Conservation (phyloP, 2,888 invertebrate genomes). For the Xanthorhoe spadicearia region DNA sequence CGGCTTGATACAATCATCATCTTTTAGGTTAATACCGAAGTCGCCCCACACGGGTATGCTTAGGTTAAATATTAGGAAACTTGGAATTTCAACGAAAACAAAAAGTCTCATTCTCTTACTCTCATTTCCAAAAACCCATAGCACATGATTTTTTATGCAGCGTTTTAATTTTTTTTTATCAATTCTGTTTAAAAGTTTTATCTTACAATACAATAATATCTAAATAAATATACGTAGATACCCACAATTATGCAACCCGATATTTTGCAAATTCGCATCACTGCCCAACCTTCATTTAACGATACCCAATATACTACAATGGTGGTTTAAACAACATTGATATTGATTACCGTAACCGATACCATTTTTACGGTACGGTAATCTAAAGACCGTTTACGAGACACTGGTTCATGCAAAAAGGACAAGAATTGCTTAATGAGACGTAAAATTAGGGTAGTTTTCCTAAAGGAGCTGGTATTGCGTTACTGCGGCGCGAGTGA, state of each 20-base stretch:
- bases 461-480: conserved; percentile 63
- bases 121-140: too few species aligned
- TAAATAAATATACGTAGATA: conserved; percentile 22
- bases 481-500: conserved; percentile 56
- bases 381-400: conserved; percentile 60
- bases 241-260: conserved; percentile 41
- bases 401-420: conserved; percentile 73
- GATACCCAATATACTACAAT: conserved; percentile 40
- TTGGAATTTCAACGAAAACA: too few species aligned
- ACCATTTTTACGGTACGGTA: conserved; percentile 63
- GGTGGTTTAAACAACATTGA: conserved; percentile 43
- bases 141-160: too few species aligned
- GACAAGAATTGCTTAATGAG: conserved; percentile 77
- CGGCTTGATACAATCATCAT: neutral
- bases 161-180: too few species aligned
- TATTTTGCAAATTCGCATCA: conserved; percentile 35
- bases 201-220: conserved; percentile 10
- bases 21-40: neutral
- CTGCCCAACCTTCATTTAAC: conserved; percentile 35
- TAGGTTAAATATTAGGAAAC: neutral
- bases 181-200: too few species aligned
- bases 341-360: conserved; percentile 66
- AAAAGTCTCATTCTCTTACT: too few species aligned
- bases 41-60: neutral
- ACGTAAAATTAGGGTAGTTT: conserved; percentile 79